Base-by-base conservation (phyloP, 2,888 invertebrate species). In the Synergus laeviventris region DNA sequence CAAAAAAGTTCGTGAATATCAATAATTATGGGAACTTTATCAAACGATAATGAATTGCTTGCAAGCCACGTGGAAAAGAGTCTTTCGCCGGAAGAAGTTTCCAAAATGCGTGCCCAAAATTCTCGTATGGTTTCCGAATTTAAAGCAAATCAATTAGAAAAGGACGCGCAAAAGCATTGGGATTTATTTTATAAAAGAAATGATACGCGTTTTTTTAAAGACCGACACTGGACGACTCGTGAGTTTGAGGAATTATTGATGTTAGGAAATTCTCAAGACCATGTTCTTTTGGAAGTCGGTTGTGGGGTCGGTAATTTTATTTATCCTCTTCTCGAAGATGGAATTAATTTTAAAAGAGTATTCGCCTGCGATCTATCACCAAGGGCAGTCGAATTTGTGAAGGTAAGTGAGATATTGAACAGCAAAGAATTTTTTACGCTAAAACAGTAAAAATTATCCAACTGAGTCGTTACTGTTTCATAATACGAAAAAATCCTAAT, bases 281-380 rank as follows among this genome's bases (percentile, higher is more conserved):
- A 87, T 77, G 90, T 91, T 14, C 92, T 96, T 74, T 91, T 97
- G 24, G 98, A 99, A 92, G 94, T 98, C 8, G 98, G 98, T 0
- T 98, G 98, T 90, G 99, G 99, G 3, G 99, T 98, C 11, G 99
- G 99, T 0, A 99, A 99, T 92, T 96, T 99, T 90, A 93, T 99
- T 66, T 99, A 96, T 91, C 99, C 99, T 0, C 90, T 99, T 73
- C 91, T 98, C 0, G 95, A 96, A 87, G 97, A 97, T 86, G 94
- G 95, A 0, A 92, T 93, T 75, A 87, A 90, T 0, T 95, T 94
- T 88, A 77, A 80, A 8, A 85, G 81, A 75, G 93, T 96, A 82
- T 95, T 96, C 91, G 97, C 97, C 0, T 98, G 98, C 90, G 99
- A 99, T 92, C 95, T 99, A 42, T 98, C 98, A 0, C 95, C 96